These are phyloP conservation scores for Blennius ocellaris DNA, from an alignment of 2,113 vertebrate genomes.

Conservation along the genomic window DNA sequence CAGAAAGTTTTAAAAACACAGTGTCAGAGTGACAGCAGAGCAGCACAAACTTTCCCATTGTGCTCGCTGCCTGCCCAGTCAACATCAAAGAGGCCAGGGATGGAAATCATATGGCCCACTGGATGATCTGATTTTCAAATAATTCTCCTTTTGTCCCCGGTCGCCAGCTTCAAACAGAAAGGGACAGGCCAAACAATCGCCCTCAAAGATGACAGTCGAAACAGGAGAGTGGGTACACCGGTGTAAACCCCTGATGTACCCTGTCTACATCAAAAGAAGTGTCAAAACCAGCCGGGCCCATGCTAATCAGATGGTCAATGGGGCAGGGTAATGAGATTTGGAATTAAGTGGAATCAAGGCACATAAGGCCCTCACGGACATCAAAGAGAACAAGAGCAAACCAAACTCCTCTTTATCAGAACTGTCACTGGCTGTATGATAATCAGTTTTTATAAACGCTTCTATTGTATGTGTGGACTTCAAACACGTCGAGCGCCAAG, in stretches of 20 bases:
- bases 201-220: constrained; percentile 62
- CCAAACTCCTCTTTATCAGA: constrained; percentile 51
- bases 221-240: constrained; percentile 10
- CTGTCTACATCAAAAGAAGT: constrained; percentile 69
- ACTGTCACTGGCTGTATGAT: constrained; percentile 51
- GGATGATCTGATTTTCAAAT: constrained; percentile 64
- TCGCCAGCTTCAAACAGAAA: constrained; percentile 46
- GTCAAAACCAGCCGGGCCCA: constrained; percentile 54
- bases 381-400: constrained; percentile 56
- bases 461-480: constrained; percentile 67
- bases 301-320: constrained; percentile 60
- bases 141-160: constrained; percentile 62
- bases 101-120: constrained; percentile 51
- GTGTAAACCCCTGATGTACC: constrained; percentile 36
- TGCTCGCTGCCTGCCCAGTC: constrained; percentile 25
- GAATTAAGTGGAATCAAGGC: constrained; percentile 63
- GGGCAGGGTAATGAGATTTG: constrained; percentile 65
- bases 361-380: constrained; percentile 34
- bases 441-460: constrained; percentile 68
- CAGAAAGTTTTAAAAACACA: constrained; percentile 54
- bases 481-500: constrained; percentile 40
- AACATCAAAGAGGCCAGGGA: constrained; percentile 53
- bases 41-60: constrained; percentile 60
- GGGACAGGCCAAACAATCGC: constrained; percentile 26
- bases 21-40: constrained; percentile 48